Percentiles rank a stretch among this genome's conserved stretches.
phyloP scores from a whole-genome alignment of 1,140 invertebrate genomes.

The Anoplophora glabripennis region DNA sequence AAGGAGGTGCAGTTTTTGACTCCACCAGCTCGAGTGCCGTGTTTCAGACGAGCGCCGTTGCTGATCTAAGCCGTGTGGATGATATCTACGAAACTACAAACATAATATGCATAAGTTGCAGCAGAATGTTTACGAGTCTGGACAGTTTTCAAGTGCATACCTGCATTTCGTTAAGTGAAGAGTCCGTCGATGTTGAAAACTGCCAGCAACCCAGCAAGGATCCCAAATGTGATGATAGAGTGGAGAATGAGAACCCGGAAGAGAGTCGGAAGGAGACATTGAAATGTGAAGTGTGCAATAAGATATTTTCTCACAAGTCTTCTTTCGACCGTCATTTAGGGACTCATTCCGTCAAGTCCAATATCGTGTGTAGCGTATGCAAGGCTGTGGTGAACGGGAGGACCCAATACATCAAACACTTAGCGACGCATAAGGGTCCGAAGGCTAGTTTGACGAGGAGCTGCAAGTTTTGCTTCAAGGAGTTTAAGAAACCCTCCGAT shows the following conservation, averaged over 20 bases:
- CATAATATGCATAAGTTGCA: constrained; percentile 30
- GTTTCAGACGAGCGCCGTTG: neutral
- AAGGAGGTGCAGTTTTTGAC: constrained; percentile 4
- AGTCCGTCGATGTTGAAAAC: neutral
- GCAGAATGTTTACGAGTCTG: constrained; percentile 22
- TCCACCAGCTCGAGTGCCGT: neutral
- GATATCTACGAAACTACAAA: constrained; percentile 5
- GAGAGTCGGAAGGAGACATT: neutral
- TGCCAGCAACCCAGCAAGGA: neutral
- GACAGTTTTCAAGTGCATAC: constrained; percentile 21
- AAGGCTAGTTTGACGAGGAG: too few species aligned
- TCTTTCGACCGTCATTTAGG: constrained; percentile 14
- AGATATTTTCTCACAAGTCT: constrained; percentile 18
- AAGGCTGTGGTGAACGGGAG: constrained; percentile 14
- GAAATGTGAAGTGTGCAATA: constrained; percentile 11
- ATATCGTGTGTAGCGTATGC: constrained; percentile 29
- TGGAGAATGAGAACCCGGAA: neutral
- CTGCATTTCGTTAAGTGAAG: constrained; percentile 5
- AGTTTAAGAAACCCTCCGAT: constrained; percentile 44
- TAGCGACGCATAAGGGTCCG: constrained; percentile 9
- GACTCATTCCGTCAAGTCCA: neutral
- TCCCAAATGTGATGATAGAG: neutral
- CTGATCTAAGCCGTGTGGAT: neutral
- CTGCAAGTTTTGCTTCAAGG: constrained; percentile 35
- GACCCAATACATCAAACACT: constrained; percentile 19